Percentiles rank a stretch among this genome's conserved stretches.
phyloP scores from a whole-genome alignment of 1,140 invertebrate species.

The Zaprionus taronus region DNA sequence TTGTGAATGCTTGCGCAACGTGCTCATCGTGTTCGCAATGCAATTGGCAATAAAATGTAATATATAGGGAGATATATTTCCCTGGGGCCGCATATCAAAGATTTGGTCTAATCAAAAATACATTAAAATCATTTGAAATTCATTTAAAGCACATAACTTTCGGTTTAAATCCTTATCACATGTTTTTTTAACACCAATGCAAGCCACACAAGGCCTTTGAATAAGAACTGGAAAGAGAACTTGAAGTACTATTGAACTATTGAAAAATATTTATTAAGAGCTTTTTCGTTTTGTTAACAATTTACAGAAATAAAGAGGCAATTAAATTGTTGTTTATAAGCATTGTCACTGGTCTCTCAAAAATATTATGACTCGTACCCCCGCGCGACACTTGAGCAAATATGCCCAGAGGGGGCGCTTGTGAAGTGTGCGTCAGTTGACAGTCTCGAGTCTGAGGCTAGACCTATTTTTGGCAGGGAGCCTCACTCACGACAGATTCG shows the following conservation, averaged over 20 bases:
- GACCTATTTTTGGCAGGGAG: background rate
- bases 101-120: constrained; percentile 61
- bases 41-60: constrained; percentile 46
- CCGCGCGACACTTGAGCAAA: constrained; percentile 41
- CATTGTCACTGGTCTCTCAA: constrained; percentile 1
- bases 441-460: background rate
- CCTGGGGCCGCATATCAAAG: constrained; percentile 49
- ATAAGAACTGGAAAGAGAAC: constrained; percentile 7
- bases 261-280: constrained; percentile 36
- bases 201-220: constrained; percentile 37
- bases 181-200: constrained; percentile 32
- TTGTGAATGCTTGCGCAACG: constrained; percentile 68
- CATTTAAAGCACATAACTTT: constrained; percentile 70
- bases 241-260: constrained; percentile 18
- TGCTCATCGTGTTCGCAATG: constrained; percentile 55
- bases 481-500: background rate
- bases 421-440: constrained; percentile 9
- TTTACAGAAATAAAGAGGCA: constrained; percentile 45
- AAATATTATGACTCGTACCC: constrained; percentile 7
- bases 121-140: constrained; percentile 74
- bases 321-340: constrained; percentile 33
- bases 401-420: constrained; percentile 10
- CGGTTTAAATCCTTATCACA: constrained; percentile 46
- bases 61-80: background rate
- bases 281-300: constrained; percentile 17